Percentiles rank a stretch among this genome's conserved stretches.
phyloP scores from a whole-genome alignment of 2,797 vertebrate genomes.

The Alca torda region DNA sequence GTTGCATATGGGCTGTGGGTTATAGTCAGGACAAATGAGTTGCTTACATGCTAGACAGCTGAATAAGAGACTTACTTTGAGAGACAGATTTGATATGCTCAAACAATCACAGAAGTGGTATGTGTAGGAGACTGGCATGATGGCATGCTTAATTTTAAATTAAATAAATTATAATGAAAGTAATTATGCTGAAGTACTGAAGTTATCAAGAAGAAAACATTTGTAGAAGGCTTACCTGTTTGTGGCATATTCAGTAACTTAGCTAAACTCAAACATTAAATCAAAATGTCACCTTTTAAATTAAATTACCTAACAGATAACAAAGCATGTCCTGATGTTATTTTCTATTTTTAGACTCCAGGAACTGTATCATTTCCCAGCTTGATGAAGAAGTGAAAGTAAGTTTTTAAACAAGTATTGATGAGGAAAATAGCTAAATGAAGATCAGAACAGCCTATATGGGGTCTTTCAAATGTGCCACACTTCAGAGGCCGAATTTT shows the following conservation, averaged over 20 bases:
- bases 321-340: neutral
- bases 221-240: neutral
- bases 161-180: neutral
- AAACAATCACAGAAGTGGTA: neutral
- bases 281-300: neutral
- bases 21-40: neutral
- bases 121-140: neutral
- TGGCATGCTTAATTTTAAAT: neutral
- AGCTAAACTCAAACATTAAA: neutral
- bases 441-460: neutral
- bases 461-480: neutral
- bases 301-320: neutral
- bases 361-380: slow-evolving; percentile 73
- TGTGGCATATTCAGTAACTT: neutral
- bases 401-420: slow-evolving; percentile 17
- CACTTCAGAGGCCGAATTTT: neutral
- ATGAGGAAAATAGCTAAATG: neutral
- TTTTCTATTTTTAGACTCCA: slow-evolving; percentile 70
- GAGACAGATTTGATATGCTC: neutral
- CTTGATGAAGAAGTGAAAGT: slow-evolving; percentile 76
- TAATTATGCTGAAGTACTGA: neutral
- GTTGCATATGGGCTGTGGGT: neutral
- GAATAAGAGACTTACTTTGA: neutral
- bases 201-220: neutral
- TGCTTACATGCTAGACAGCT: neutral